Evolutionary conservation across 2,888 invertebrate genomes (phyloP).

Genomic region (Phyllotreta striolata): DNA sequence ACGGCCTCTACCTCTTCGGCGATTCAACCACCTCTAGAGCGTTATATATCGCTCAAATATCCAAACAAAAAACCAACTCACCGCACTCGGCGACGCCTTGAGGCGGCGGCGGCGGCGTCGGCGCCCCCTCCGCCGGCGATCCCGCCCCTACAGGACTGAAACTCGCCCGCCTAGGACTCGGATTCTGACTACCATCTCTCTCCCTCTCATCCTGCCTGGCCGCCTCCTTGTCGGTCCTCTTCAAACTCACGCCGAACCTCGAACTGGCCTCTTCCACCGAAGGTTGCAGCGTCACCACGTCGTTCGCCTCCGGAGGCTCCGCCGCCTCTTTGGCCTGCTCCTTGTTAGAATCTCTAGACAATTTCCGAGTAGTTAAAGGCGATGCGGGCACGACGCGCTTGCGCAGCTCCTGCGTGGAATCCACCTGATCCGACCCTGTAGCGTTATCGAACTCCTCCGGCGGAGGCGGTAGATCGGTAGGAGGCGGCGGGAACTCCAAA

Average conservation of each 20-base stretch:
- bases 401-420: slow-evolving; percentile 53
- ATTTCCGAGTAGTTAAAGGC: slow-evolving; percentile 56
- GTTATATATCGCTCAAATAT: slow-evolving; percentile 20
- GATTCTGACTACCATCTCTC: slow-evolving; percentile 57
- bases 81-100: slow-evolving; percentile 53
- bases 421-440: slow-evolving; percentile 49
- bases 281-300: slow-evolving; percentile 71
- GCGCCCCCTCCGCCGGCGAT: too few relatives aligned
- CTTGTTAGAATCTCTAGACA: slow-evolving; percentile 49
- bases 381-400: slow-evolving; percentile 57
- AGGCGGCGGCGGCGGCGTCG: slow-evolving; percentile 53
- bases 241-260: slow-evolving; percentile 74
- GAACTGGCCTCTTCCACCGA: slow-evolving; percentile 77
- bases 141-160: slow-evolving; percentile 54
- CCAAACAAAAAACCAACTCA: slow-evolving; percentile 43
- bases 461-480: slow-evolving; percentile 80
- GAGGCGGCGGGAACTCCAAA: slow-evolving; percentile 88
- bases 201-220: slow-evolving; percentile 67
- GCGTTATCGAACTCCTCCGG: slow-evolving; percentile 69
- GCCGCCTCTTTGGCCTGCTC: slow-evolving; percentile 17
- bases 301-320: slow-evolving; percentile 52
- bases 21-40: neutral
- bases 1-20: too few relatives aligned
- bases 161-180: slow-evolving; percentile 58
- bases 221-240: slow-evolving; percentile 71